Evolutionary conservation across 2,113 vertebrate species (phyloP), one percentile per base, ranked within the genome.

Genomic region (Seriola quinqueradiata): DNA sequence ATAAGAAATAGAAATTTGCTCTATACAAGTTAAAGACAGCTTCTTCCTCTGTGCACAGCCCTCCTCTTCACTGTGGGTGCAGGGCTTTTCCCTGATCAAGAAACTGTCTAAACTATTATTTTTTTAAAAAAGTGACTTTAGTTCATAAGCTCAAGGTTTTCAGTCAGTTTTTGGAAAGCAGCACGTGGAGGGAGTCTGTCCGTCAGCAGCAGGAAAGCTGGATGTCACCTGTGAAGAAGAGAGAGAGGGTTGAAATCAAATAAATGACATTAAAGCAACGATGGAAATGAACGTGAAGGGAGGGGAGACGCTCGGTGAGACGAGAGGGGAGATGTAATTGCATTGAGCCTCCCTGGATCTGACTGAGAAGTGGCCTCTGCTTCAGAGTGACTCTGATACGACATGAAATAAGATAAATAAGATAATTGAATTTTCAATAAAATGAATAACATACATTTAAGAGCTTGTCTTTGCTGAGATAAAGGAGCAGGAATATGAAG

Each of bases 81-180:
- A 54, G 55, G 65, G 74, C 77, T 73, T 70, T 78, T 91, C 84
- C 91, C 91, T 92, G 89, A 93, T 83, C 48, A 68, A 88, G 77
- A 90, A 88, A 82, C 3, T 4, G 50, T 90, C 65, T 21, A 2
- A 5, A 25, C 54, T 23, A 23, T 48, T 48, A 4, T 48, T 48
- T 28, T n/a, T n/a, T n/a, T n/a, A 2, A 8, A 34, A 87, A 87
- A 85, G 79, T 87, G 82, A 50, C 82, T 46, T 82, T 8, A 69
- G 81, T 82, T 81, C 50, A 61, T 57, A 4, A 38, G 13, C 4
- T 75, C 36, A 59, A 34, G 19, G 17, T 55, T 72, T 81, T 81
- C 77, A 83, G 77, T 87, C 74, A 48, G 48, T 57, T 19, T 70
- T 77, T 3, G n/a, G 32, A 83, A 73, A 78, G 36, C 82, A 86